phyloP scores from a whole-genome alignment of 2,888 invertebrate genomes.

The Agonopterix subpropinquella region DNA sequence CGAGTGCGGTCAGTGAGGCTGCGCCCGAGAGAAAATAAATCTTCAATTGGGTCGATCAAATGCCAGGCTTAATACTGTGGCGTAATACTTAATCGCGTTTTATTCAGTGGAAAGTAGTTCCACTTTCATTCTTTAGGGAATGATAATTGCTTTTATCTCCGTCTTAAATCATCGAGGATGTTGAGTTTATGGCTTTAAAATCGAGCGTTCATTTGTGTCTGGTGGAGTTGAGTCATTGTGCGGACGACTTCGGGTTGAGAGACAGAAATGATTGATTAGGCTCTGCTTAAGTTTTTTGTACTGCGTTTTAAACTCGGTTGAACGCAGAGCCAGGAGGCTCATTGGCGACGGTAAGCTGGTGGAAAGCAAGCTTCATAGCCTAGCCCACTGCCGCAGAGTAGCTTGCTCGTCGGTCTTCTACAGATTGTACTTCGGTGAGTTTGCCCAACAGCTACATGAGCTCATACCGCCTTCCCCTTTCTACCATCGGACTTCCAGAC shows the following conservation, averaged over 20 bases:
- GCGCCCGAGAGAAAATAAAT: constrained; percentile 65
- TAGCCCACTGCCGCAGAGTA: too few species aligned
- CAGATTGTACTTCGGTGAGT: too few species aligned
- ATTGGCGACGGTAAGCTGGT: too few species aligned
- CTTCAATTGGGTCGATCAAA: constrained; percentile 72
- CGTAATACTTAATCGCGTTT: constrained; percentile 33
- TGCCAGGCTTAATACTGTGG: constrained; percentile 48
- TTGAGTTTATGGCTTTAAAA: constrained; percentile 4
- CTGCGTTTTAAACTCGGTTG: not conserved
- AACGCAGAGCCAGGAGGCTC: too few species aligned
- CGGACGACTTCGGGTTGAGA: not conserved
- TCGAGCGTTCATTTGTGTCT: constrained; percentile 1
- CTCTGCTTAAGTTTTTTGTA: constrained; percentile 2
- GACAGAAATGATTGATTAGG: constrained; percentile 8
- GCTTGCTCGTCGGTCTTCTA: too few species aligned
- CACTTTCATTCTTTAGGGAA: constrained; percentile 22
- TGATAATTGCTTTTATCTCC: constrained; percentile 9
- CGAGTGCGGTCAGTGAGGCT: constrained; percentile 52
- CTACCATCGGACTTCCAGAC: too few species aligned
- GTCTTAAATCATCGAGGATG: constrained; percentile 7
- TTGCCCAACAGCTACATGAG: too few species aligned
- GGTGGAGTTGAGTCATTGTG: constrained; percentile 1
- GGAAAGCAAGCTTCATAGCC: too few species aligned
- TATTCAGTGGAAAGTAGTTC: constrained; percentile 27
- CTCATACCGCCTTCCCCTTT: too few species aligned